Percentiles rank a stretch among this genome's conserved stretches.
Conservation (phyloP, 2,888 invertebrate genomes). For the Rhogogaster chlorosoma region DNA sequence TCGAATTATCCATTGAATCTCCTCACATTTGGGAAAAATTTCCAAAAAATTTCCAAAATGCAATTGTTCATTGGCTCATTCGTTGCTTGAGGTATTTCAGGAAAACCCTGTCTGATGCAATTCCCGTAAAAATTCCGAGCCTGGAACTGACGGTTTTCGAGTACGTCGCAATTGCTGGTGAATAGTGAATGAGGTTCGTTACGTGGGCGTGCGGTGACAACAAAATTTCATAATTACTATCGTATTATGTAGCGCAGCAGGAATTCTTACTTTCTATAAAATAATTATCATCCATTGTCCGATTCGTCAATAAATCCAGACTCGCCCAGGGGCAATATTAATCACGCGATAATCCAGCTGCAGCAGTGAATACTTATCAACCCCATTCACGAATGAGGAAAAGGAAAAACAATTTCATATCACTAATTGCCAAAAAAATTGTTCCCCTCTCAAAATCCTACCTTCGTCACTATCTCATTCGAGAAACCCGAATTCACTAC, state of each 20-base stretch:
- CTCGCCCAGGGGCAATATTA: neutral
- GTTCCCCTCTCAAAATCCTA: neutral
- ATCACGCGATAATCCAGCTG: neutral
- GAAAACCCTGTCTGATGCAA: neutral
- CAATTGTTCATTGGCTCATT: neutral
- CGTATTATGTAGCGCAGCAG: neutral
- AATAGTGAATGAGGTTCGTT: slow-evolving; percentile 38
- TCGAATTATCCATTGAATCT: neutral
- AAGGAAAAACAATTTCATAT: neutral
- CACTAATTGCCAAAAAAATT: neutral
- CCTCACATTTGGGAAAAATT: neutral
- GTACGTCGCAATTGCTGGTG: neutral
- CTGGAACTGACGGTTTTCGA: neutral
- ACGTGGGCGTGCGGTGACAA: neutral
- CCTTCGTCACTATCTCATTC: neutral
- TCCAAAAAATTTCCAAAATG: neutral
- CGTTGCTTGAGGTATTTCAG: neutral
- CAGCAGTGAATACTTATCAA: neutral
- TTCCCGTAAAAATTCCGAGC: slow-evolving; percentile 25
- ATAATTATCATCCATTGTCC: slow-evolving; percentile 38
- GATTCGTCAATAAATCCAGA: slow-evolving; percentile 14
- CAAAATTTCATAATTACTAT: slow-evolving; percentile 37
- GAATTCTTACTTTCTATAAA: slow-evolving; percentile 23
- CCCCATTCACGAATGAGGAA: neutral
- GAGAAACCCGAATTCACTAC: neutral